These are phyloP conservation scores for Cheilosia soror DNA, from an alignment of 2,888 invertebrate species.

Conservation along the genomic window DNA sequence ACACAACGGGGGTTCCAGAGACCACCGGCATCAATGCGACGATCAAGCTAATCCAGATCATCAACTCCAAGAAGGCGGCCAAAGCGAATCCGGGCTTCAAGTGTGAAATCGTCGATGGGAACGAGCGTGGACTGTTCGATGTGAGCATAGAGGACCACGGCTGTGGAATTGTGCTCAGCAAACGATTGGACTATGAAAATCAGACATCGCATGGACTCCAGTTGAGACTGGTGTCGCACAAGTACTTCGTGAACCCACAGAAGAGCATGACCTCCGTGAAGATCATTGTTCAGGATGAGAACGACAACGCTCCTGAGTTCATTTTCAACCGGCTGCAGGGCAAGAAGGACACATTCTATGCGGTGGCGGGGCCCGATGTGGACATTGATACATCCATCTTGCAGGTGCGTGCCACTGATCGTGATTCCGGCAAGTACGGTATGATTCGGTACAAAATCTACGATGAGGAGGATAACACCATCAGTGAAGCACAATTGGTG, in stretches of 20 bases:
- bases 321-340: slow-evolving; percentile 87
- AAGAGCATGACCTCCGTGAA: slow-evolving; percentile 90
- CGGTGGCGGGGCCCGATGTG: slow-evolving; percentile 90
- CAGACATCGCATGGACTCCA: slow-evolving; percentile 89
- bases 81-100: slow-evolving; percentile 86
- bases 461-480: slow-evolving; percentile 81
- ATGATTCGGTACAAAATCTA: slow-evolving; percentile 88
- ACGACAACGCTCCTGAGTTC: slow-evolving; percentile 95
- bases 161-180: slow-evolving; percentile 90
- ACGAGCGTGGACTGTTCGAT: slow-evolving; percentile 88
- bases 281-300: slow-evolving; percentile 92
- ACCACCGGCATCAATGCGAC: slow-evolving; percentile 82
- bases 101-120: slow-evolving; percentile 91
- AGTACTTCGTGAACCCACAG: slow-evolving; percentile 92
- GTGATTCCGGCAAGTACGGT: slow-evolving; percentile 93
- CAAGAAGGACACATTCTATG: slow-evolving; percentile 90
- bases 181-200: slow-evolving; percentile 91
- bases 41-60: slow-evolving; percentile 83
- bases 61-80: slow-evolving; percentile 82
- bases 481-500: slow-evolving; percentile 80
- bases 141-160: slow-evolving; percentile 91
- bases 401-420: slow-evolving; percentile 94
- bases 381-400: slow-evolving; percentile 90
- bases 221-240: slow-evolving; percentile 91
- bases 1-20: slow-evolving; percentile 92